These are phyloP conservation scores for Phortica okadai DNA, from an alignment of 2,888 invertebrate genomes.

Conservation along the genomic window DNA sequence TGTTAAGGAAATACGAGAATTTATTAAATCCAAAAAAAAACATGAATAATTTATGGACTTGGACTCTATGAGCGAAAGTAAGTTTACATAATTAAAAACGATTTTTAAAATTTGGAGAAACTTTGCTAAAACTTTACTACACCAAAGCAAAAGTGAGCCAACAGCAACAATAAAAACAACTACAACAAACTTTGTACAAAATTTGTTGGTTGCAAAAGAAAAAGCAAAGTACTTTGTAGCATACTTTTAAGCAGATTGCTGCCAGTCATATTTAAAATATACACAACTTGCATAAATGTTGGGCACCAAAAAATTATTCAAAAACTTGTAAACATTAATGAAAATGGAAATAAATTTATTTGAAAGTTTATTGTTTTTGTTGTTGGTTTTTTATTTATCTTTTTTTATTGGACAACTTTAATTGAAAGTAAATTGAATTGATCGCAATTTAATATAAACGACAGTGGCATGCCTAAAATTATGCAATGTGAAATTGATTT, in stretches of 20 bases:
- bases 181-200: not conserved
- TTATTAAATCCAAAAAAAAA: not conserved
- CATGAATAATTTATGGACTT: no score
- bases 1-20: not conserved
- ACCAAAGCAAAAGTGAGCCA: not conserved
- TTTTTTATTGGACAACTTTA: not conserved
- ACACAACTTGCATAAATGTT: not conserved
- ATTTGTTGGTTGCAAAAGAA: not conserved
- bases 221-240: not conserved
- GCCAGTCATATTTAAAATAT: not conserved
- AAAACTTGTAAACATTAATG: not conserved
- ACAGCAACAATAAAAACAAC: not conserved
- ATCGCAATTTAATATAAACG: not conserved
- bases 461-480: not conserved
- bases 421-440: conserved; percentile 4
- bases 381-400: not conserved
- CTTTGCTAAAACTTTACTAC: not conserved
- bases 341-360: not conserved
- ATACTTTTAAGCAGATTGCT: not conserved
- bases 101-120: not conserved
- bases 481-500: not conserved
- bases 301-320: not conserved
- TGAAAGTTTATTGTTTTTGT: no score
- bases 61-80: not conserved
- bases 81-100: not conserved